Percentiles rank a stretch among this genome's conserved stretches.
Conservation (phyloP, 2,113 vertebrate genomes). For the Hystrix cristata region DNA sequence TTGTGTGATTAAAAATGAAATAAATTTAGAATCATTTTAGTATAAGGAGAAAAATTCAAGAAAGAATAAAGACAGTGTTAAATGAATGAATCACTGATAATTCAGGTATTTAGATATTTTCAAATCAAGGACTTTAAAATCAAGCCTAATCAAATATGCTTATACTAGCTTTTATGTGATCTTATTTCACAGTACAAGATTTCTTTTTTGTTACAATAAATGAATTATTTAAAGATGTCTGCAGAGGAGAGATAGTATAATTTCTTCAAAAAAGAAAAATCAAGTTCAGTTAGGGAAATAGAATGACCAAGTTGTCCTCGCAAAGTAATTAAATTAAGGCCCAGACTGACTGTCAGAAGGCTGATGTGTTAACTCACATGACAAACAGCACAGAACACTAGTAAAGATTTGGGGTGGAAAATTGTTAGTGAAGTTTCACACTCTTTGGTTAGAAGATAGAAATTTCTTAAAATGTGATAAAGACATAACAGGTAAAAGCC, state of each 20-base stretch:
- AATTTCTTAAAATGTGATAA: neutral
- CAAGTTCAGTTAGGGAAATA: neutral
- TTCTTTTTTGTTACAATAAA: neutral
- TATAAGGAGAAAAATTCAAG: neutral
- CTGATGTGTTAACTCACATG: neutral
- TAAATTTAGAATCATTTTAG: neutral
- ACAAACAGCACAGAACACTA: neutral
- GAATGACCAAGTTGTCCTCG: neutral
- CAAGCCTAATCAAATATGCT: neutral
- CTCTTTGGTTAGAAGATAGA: neutral
- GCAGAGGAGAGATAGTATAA: neutral
- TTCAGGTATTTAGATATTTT: neutral
- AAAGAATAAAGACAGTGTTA: neutral
- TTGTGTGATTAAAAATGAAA: neutral
- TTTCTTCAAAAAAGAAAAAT: neutral
- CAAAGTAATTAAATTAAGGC: neutral
- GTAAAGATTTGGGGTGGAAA: neutral
- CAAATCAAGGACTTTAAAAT: neutral
- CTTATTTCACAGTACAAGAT: neutral
- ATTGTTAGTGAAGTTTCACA: neutral
- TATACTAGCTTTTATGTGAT: neutral
- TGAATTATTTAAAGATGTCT: neutral
- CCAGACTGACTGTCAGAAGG: neutral
- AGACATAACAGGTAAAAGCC: neutral
- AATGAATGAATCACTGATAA: neutral